Base-by-base conservation (phyloP, 1,140 invertebrate genomes). In the Apis florea region DNA sequence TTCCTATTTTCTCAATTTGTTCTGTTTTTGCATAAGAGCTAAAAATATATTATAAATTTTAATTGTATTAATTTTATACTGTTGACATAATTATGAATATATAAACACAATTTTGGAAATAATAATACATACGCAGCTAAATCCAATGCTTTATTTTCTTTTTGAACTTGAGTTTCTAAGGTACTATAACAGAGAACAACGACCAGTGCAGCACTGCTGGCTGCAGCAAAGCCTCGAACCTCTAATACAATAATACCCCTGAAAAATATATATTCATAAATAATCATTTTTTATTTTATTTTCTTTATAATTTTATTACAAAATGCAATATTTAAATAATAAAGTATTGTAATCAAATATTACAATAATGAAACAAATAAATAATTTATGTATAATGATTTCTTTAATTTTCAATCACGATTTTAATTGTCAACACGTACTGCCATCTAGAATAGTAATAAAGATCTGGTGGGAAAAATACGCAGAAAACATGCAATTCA, bases 131-230 rank as follows among this genome's bases (percentile, higher is more conserved):
- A 92, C 92, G 64, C 79, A 77, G 86, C 75, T 63, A 85, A 69
- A 58, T 82, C 83, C n/a, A 78, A 49, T 49, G 69, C 71, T 83
- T 84, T 88, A 24, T 61, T 77, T 53, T 92, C 90, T 74, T 89
- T 88, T 54, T 90, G 86, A 67, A 86, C 75, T 83, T 92, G 91
- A 40, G 88, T 84, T 84, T 92, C 92, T n/a, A 93, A 85, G 71
- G 89, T 91, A 83, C 86, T 91, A 84, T 91, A 93, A 63, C 90
- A 89, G 63, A 93, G 85, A 75, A 92, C 90, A 73, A 90, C 82
- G 68, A 93, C 89, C 64, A 93, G 83, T 85, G 91, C 92, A 90
- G 90, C 92, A 92, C 92, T 93, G 90, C 92, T 92, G 91, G 91
- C 92, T 89, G 92, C 92, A 82, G 90, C 90, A 87, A 92, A 92